These are phyloP conservation scores for Bombus breviceps DNA, from an alignment of 1,140 invertebrate genomes.

Conservation along the genomic window DNA sequence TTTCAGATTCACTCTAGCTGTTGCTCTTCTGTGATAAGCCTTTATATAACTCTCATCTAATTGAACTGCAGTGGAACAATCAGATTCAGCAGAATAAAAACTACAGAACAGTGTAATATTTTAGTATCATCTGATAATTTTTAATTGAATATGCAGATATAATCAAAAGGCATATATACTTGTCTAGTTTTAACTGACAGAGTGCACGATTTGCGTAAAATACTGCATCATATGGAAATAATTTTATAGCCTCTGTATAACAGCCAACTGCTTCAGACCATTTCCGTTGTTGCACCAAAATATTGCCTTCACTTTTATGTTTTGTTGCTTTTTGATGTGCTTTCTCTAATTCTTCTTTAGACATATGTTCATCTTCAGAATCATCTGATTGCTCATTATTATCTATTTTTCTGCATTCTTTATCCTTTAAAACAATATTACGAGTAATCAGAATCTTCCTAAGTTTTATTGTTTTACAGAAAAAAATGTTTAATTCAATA, in stretches of 20 bases:
- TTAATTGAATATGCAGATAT: conserved; percentile 1
- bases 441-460: not conserved
- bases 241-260: conserved; percentile 91
- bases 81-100: conserved; percentile 88
- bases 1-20: conserved; percentile 86
- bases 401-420: conserved; percentile 88
- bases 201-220: conserved; percentile 95
- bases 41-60: conserved; percentile 91
- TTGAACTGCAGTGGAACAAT: conserved; percentile 88
- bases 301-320: conserved; percentile 89
- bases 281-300: conserved; percentile 89
- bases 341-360: conserved; percentile 85
- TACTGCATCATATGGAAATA: conserved; percentile 90
- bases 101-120: conserved; percentile 78
- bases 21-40: conserved; percentile 89
- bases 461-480: not conserved
- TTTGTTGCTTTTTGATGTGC: conserved; percentile 77
- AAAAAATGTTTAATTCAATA: not conserved
- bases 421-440: conserved; percentile 82
- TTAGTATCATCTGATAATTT: conserved; percentile 3
- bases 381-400: conserved; percentile 83
- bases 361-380: conserved; percentile 82
- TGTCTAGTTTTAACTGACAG: conserved; percentile 92
- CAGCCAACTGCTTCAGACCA: conserved; percentile 91
- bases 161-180: conserved; percentile 82